phyloP scores from a whole-genome alignment of 2,888 invertebrate species.

The Entomobrya multifasciata region DNA sequence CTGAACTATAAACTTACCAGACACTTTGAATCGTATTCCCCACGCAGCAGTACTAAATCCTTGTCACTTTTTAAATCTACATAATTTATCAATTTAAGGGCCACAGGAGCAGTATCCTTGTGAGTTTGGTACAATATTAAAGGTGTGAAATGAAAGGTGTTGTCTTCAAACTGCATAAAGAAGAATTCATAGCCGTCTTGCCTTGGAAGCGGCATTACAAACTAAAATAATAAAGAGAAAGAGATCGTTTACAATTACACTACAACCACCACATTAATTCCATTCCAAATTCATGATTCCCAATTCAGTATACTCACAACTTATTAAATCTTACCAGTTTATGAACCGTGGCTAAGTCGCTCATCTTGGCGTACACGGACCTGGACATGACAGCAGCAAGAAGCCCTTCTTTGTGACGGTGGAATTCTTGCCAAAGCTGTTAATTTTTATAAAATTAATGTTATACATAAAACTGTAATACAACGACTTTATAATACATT shows the following conservation, averaged over 20 bases:
- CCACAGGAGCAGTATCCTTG: conserved; percentile 94
- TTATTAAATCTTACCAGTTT: too few species aligned
- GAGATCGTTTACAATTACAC: neutral
- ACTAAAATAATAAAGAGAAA: conserved; percentile 81
- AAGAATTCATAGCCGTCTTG: conserved; percentile 93
- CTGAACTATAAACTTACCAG: conserved; percentile 81
- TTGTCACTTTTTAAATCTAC: conserved; percentile 87
- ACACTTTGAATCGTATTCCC: conserved; percentile 91
- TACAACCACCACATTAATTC: neutral
- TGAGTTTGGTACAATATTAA: conserved; percentile 90
- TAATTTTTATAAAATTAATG: conserved; percentile 19
- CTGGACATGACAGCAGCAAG: conserved; percentile 88
- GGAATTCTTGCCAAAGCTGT: conserved; percentile 90
- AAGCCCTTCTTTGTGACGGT: conserved; percentile 87
- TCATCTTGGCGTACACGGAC: conserved; percentile 84
- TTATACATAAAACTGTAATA: too few species aligned
- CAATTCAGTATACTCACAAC: too few species aligned
- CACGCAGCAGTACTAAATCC: conserved; percentile 90
- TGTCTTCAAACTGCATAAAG: conserved; percentile 87
- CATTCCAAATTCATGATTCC: too few species aligned
- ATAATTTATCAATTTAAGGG: conserved; percentile 90
- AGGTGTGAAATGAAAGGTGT: conserved; percentile 91
- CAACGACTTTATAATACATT: too few species aligned
- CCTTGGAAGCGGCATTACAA: conserved; percentile 90
- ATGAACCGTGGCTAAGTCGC: conserved; percentile 84